phyloP scores from a whole-genome alignment of 2,888 invertebrate species.

The Pinctada fucata region DNA sequence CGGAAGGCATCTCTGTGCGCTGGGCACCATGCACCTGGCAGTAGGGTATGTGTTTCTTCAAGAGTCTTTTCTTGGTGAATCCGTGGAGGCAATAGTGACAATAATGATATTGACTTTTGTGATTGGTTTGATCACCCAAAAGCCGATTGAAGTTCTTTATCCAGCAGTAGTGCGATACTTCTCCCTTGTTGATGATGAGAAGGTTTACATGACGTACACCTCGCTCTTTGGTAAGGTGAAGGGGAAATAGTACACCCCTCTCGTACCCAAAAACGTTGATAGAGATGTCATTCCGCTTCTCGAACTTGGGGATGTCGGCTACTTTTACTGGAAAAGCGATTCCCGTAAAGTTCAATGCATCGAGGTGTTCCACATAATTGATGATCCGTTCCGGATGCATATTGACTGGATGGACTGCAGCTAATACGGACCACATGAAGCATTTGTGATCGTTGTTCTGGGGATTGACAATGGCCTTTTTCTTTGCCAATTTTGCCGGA shows the following conservation, averaged over 20 bases:
- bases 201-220: constrained; percentile 19
- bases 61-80: constrained; percentile 18
- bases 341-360: constrained; percentile 26
- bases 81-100: constrained; percentile 42
- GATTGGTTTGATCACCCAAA: not conserved
- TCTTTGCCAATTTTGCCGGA: not conserved
- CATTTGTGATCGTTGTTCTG: not conserved
- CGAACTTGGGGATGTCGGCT: constrained; percentile 32
- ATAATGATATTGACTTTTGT: constrained; percentile 13
- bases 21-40: constrained; percentile 29
- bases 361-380: not conserved
- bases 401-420: not conserved
- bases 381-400: not conserved
- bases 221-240: constrained; percentile 32
- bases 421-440: not conserved
- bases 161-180: constrained; percentile 21
- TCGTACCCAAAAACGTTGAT: constrained; percentile 43
- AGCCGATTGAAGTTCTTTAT: constrained; percentile 15
- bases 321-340: constrained; percentile 30
- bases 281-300: constrained; percentile 37
- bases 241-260: constrained; percentile 31
- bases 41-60: constrained; percentile 10
- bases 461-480: not conserved
- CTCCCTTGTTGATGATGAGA: constrained; percentile 9
- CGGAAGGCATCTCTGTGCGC: not conserved